Percentiles rank a stretch among this genome's conserved stretches.
Evolutionary conservation across 1,140 invertebrate species (phyloP).

Genomic region (Aricia agestis): DNA sequence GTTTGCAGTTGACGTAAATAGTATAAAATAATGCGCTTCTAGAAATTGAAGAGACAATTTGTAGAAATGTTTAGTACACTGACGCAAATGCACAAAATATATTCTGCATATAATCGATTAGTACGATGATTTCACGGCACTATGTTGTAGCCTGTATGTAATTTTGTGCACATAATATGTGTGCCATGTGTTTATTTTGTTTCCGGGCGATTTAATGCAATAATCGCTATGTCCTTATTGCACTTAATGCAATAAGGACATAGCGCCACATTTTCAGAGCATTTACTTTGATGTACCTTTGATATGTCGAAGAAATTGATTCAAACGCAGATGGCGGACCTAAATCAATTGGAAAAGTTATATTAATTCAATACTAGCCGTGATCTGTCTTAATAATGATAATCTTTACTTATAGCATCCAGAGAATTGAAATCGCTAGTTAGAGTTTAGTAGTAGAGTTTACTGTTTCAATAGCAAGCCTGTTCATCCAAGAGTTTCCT

Average conservation of each 20-base stretch:
- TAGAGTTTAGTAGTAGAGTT: too few relatives aligned
- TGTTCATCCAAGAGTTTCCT: background rate
- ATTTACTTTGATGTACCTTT: too few relatives aligned
- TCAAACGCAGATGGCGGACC: too few relatives aligned
- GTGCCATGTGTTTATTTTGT: background rate
- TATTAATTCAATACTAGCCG: too few relatives aligned
- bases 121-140: background rate
- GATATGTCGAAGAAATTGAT: too few relatives aligned
- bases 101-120: background rate
- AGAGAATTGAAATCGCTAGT: too few relatives aligned
- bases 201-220: background rate
- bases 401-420: too few relatives aligned
- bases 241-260: background rate
- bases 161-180: too few relatives aligned
- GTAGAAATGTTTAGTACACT: constrained; percentile 1
- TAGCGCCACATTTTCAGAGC: background rate
- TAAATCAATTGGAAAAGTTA: too few relatives aligned
- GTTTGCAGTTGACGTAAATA: background rate
- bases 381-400: too few relatives aligned
- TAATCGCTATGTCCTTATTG: too few relatives aligned
- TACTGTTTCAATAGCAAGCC: too few relatives aligned
- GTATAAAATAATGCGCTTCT: constrained; percentile 1
- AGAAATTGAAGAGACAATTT: background rate
- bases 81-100: constrained; percentile 8
- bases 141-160: background rate